Base-by-base conservation (phyloP, 2,888 invertebrate genomes). In the Peribatodes rhomboidaria region DNA sequence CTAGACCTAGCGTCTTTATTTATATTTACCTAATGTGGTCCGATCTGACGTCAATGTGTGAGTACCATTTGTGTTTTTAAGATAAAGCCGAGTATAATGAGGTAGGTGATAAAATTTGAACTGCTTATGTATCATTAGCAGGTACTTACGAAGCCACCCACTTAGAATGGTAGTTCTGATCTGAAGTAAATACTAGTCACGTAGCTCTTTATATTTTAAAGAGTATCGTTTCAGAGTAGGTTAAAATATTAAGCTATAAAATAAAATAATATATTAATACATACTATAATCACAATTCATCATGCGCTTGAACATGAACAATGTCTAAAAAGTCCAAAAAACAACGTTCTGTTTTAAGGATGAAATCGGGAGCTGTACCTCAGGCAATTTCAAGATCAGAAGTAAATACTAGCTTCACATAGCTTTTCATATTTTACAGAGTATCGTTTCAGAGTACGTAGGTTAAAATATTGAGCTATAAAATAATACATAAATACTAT, bases 41-140 rank as follows among this genome's bases (percentile, higher is more conserved):
- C 59, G 64, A 64, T 49, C 35, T 64, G 64, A 64, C 64, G 64
- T 64, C 64, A 64, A 58, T 59, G 14, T 49, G 18, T 49, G 16
- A 20, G 49, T 44, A 55, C 4, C 18, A 35, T 37, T 57, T 62
- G 22, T 62, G 52, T 57, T 31, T 39, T 37, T 61, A 61, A 62
- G 57, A 62, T 62, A 62, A 44, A 35, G 39, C 8, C 39, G 27
- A 54, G 37, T 22, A 52, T 41, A 54, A 52, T 18, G 39, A 47
- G 42, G 20, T 41, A 27, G 37, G 39, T 49, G 56, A 49, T 49
- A 58, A 58, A 37, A 33, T 13, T 54, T 0, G 9, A 54, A 42
- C 14, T 53, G 37, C 39, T 53, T 27, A 6, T 39, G 53, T 22
- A 53, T 53, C 37, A 18, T 50, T 37, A 37, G 35, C 13, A 52